Evolutionary conservation across 2,797 vertebrate species (phyloP), one percentile per base, ranked within the genome.

Genomic region (Thripadectes ignobilis): DNA sequence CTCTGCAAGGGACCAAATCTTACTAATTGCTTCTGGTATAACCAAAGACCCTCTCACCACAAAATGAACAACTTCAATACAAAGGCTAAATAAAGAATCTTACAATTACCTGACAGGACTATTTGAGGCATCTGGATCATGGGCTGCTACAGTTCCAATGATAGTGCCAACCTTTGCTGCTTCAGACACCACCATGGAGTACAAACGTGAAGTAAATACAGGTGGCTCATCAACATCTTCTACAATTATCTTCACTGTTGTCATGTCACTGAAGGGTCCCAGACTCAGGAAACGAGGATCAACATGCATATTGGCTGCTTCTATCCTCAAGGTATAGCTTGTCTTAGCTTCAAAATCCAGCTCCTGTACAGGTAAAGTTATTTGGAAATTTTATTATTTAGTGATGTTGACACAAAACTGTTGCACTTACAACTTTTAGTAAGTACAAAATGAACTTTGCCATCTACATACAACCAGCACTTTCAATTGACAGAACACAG

Each of bases 201-300:
- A 99, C 27, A 99, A 93, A 1, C 93, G 96, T 2, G 98, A 89
- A 23, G 98, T 98, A 89, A 99, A 99, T 65, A 99, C 91, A 0
- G 99, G 99, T 0, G 99, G 98, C 95, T 99, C 99, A 9, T 99
- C 99, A 76, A 99, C 99, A 7, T 99, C 99, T 76, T 99, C 98
- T 57, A 99, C 99, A 1, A 98, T 98, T 80, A 99, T 98, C 96
- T 98, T 99, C 92, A 99, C 98, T 0, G 98, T 98, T 2, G 98
- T 98, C 1, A 98, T 98, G 93, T 99, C 99, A 26, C 98, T 99
- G 88, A 99, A 99, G 0, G 99, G 98, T n/a, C 99, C 99, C 94
- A 98, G 89, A 79, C 97, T 99, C 75, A 99, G 94, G 93, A 99
- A 99, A 74, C 98, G 98, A 95, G 99, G 98, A 97, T 99, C 99